phyloP scores from a whole-genome alignment of 2,797 vertebrate species.

The Danio aesculapii region DNA sequence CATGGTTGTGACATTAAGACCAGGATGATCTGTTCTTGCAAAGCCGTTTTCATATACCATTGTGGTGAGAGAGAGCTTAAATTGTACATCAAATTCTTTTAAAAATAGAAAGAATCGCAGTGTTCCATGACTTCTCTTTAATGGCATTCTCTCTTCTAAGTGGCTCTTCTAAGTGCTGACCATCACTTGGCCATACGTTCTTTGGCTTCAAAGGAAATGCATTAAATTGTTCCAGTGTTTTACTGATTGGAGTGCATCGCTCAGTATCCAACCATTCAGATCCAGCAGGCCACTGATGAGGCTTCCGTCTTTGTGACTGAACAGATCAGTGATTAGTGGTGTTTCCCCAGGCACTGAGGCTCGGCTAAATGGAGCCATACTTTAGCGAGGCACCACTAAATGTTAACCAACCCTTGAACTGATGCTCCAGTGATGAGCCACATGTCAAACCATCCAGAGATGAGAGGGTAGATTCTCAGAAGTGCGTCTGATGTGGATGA shows the following conservation, averaged over 20 bases:
- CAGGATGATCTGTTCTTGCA: not conserved
- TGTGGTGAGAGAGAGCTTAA: not conserved
- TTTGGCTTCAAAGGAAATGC: conserved; percentile 28
- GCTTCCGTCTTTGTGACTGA: conserved; percentile 38
- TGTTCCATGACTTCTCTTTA: conserved; percentile 5
- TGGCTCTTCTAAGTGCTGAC: conserved; percentile 6
- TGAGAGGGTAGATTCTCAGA: conserved; percentile 62
- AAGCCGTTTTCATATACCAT: not conserved
- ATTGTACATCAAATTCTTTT: not conserved
- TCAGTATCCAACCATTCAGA: conserved; percentile 10
- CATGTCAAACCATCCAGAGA: conserved; percentile 72
- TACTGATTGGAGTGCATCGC: conserved; percentile 34
- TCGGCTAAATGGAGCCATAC: conserved; percentile 28
- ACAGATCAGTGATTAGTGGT: conserved; percentile 35
- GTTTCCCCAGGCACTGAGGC: conserved; percentile 34
- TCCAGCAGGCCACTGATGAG: conserved; percentile 35
- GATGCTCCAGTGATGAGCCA: conserved; percentile 59
- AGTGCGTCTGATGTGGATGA: conserved; percentile 75
- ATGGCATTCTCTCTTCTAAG: not conserved
- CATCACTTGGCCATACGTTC: not conserved
- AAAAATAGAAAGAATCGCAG: not conserved
- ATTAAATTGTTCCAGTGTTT: conserved; percentile 26
- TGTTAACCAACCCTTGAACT: conserved; percentile 32
- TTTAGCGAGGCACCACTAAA: not conserved
- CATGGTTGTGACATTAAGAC: not conserved